These are phyloP conservation scores for Capra hircus DNA, from an alignment of 2,113 vertebrate genomes.

Conservation along the genomic window DNA sequence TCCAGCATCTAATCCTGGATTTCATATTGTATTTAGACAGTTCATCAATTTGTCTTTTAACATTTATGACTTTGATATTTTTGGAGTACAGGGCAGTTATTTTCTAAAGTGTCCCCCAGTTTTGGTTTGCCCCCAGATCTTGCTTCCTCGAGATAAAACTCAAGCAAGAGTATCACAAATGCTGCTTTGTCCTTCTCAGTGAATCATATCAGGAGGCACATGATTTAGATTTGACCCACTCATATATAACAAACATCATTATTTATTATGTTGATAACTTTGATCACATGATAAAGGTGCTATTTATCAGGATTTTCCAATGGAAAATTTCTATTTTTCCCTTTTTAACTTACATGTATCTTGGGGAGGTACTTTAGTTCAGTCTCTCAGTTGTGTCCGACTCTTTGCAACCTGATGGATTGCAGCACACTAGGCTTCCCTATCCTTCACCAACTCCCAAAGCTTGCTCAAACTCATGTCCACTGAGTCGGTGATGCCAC, in stretches of 20 bases:
- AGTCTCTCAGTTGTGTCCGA: background rate
- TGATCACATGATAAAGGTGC: background rate
- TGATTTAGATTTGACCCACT: background rate
- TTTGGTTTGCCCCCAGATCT: background rate
- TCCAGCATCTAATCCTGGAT: background rate
- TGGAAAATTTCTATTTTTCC: background rate
- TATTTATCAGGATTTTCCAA: background rate
- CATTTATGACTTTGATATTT: background rate
- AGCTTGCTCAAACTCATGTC: background rate
- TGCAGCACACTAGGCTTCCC: fast-evolving
- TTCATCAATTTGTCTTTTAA: background rate
- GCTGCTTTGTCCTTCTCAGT: background rate
- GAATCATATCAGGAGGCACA: background rate
- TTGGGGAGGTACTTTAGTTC: background rate
- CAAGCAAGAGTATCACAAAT: background rate
- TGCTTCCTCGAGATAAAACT: background rate
- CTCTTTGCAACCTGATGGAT: background rate
- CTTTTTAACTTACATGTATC: background rate
- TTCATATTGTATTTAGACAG: background rate
- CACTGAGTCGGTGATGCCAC: background rate
- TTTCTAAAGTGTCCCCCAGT: background rate
- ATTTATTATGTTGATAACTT: background rate
- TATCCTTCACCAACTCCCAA: background rate
- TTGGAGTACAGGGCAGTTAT: background rate
- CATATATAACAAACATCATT: background rate